These are phyloP conservation scores for Bergia sp. DNA, from an alignment of 92 coral and sea anemone genomes.

Conservation along the genomic window DNA sequence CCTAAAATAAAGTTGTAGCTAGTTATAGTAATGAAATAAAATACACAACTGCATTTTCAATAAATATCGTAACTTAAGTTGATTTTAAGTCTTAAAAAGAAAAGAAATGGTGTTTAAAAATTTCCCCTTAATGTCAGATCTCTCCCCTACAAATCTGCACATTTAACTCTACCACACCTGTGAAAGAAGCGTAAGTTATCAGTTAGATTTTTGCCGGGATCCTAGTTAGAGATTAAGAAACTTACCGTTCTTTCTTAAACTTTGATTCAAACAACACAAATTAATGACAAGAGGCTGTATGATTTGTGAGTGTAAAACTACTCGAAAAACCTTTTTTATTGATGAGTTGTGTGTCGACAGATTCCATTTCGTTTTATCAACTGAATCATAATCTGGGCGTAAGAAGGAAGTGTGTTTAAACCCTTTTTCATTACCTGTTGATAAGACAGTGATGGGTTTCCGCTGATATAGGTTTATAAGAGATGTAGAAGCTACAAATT, in stretches of 20 bases:
- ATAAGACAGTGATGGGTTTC: constrained; percentile 29
- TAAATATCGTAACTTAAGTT: too few species aligned
- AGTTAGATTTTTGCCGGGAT: neutral
- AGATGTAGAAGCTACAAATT: neutral
- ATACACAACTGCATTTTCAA: too few species aligned
- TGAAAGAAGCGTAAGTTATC: neutral
- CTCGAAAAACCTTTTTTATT: constrained; percentile 23
- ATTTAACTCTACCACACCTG: neutral
- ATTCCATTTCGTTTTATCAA: neutral
- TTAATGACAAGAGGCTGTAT: neutral
- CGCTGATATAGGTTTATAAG: constrained; percentile 24
- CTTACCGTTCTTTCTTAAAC: neutral
- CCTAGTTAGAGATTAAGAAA: neutral
- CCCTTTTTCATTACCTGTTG: constrained; percentile 4
- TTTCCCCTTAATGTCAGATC: neutral
- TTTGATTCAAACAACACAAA: constrained; percentile 14
- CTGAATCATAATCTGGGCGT: neutral
- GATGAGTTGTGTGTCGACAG: constrained; percentile 15
- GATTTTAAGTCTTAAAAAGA: too few species aligned
- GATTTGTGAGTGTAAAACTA: neutral
- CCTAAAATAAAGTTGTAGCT: too few species aligned
- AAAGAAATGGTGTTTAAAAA: too few species aligned
- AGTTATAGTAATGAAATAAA: too few species aligned
- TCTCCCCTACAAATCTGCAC: neutral
- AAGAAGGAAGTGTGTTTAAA: constrained; percentile 13